Evolutionary conservation across 2,797 vertebrate genomes (phyloP).

Genomic region (Podarcis lilfordi): DNA sequence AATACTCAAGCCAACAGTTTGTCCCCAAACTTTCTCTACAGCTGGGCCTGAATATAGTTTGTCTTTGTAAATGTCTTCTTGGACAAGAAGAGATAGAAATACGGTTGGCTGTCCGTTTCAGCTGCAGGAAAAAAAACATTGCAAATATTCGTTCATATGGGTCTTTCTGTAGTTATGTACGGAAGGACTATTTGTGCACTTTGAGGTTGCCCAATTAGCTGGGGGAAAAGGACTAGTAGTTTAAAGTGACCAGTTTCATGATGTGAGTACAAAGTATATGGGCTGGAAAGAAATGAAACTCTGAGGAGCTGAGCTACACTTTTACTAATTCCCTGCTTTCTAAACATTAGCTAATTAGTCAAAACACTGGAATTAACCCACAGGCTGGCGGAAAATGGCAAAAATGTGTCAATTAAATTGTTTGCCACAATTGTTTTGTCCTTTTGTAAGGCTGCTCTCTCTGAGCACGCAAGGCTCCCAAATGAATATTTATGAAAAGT

Average conservation of each 20-base stretch:
- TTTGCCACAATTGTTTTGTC: conserved; percentile 13
- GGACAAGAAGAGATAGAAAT: not conserved
- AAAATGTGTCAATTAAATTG: not conserved
- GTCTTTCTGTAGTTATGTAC: not conserved
- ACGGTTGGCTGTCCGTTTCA: not conserved
- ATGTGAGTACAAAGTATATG: not conserved
- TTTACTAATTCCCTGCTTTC: conserved; percentile 11
- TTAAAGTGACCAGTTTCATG: not conserved
- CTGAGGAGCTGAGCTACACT: not conserved
- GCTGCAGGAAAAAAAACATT: not conserved
- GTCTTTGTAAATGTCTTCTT: not conserved
- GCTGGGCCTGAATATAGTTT: not conserved
- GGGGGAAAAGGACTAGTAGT: not conserved
- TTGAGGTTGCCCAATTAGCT: not conserved
- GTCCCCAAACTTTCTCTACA: not conserved
- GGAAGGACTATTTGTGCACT: not conserved
- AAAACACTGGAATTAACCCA: not conserved
- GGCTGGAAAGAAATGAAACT: not conserved
- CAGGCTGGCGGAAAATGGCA: not conserved
- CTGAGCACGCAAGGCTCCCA: not conserved
- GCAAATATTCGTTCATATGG: not conserved
- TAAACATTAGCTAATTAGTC: conserved; percentile 12
- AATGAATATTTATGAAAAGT: conserved; percentile 27
- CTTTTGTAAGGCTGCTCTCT: not conserved
- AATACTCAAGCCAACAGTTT: not conserved